phyloP scores from a whole-genome alignment of 2,888 invertebrate genomes.

The Leucoma salicis region DNA sequence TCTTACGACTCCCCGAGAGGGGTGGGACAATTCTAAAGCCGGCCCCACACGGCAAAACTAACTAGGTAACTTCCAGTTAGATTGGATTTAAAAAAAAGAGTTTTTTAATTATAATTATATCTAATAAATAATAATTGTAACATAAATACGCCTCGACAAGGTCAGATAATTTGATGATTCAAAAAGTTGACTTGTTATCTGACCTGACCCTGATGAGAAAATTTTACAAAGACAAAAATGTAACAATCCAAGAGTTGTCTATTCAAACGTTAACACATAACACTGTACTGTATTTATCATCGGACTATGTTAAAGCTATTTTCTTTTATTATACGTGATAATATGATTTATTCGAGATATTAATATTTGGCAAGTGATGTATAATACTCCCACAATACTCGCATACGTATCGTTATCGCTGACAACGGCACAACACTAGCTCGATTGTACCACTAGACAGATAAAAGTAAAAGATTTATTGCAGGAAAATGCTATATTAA shows the following conservation, averaged over 20 bases:
- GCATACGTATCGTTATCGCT: conserved; percentile 2
- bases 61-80: too few relatives aligned
- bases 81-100: too few relatives aligned
- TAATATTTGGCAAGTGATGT: conserved; percentile 53
- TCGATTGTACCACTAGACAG: conserved; percentile 20
- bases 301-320: conserved; percentile 31
- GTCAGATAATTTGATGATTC: too few relatives aligned
- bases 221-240: too few relatives aligned
- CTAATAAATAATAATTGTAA: too few relatives aligned
- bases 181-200: too few relatives aligned
- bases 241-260: not conserved
- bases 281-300: conserved; percentile 36
- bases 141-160: too few relatives aligned
- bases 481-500: conserved; percentile 25
- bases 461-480: conserved; percentile 27
- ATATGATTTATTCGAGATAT: conserved; percentile 44
- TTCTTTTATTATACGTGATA: conserved; percentile 31
- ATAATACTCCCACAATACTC: conserved; percentile 38
- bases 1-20: too few relatives aligned
- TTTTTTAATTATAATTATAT: too few relatives aligned
- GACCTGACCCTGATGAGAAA: too few relatives aligned
- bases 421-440: conserved; percentile 23
- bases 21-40: too few relatives aligned
- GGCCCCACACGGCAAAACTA: too few relatives aligned
- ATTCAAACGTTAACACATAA: not conserved